A percentile compares a stretch with the other conserved stretches of the same genome.
Conservation (phyloP, 1,140 invertebrate genomes). For the Plectrocnemia conspersa region DNA sequence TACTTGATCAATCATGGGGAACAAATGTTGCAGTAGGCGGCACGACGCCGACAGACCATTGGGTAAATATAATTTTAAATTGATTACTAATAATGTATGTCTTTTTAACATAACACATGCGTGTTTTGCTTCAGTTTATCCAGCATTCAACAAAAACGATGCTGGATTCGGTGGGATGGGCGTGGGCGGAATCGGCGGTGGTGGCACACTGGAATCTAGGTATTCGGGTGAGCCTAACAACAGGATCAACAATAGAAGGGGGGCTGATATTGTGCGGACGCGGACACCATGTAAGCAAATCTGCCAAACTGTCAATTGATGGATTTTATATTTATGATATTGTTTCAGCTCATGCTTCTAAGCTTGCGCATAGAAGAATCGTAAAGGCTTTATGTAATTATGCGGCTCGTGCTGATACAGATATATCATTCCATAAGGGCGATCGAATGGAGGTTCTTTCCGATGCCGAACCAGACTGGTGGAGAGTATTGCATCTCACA, state of each 20-base stretch:
- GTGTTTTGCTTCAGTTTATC: conserved; percentile 45
- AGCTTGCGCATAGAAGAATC: conserved; percentile 52
- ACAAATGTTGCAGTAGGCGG: conserved; percentile 69
- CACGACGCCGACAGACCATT: conserved; percentile 64
- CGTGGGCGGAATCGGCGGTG: conserved; percentile 44
- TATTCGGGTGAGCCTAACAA: conserved; percentile 77
- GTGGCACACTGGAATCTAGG: conserved; percentile 64
- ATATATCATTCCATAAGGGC: conserved; percentile 88
- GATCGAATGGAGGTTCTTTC: conserved; percentile 86
- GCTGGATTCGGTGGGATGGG: conserved; percentile 52
- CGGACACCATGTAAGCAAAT: conserved; percentile 59
- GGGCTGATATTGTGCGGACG: conserved; percentile 65
- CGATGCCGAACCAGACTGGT: conserved; percentile 90
- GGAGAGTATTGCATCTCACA: conserved; percentile 82
- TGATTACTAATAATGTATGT: conserved; percentile 2
- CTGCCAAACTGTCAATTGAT: not conserved
- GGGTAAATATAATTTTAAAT: conserved; percentile 36
- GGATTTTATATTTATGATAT: not conserved
- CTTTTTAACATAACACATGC: not conserved
- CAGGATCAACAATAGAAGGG: conserved; percentile 53
- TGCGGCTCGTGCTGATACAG: conserved; percentile 81
- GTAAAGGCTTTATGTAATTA: conserved; percentile 91
- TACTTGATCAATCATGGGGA: conserved; percentile 54
- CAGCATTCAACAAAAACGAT: conserved; percentile 65
- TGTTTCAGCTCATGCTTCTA: conserved; percentile 33